A percentile compares a stretch with the other conserved stretches of the same genome.
Conservation (phyloP, 1,140 invertebrate genomes). For the Mactra quadrangularis region DNA sequence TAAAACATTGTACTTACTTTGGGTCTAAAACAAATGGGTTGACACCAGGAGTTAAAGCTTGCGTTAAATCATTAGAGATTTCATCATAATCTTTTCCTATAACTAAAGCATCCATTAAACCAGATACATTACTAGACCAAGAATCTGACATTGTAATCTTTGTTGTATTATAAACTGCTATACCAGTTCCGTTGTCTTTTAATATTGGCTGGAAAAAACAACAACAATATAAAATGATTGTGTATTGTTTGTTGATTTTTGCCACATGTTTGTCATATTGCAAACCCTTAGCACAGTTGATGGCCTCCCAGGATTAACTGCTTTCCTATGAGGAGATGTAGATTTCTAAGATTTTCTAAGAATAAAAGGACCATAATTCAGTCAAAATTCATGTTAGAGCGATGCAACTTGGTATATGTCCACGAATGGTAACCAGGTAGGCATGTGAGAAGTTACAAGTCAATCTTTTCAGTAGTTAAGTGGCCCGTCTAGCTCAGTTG, state of each 20-base stretch:
- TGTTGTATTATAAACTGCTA: conserved; percentile 16
- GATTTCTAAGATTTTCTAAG: background rate
- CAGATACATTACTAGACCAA: background rate
- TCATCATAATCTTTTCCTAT: conserved; percentile 6
- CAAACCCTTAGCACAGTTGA: background rate
- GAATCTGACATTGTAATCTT: background rate
- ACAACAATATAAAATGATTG: background rate
- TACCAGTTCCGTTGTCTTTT: conserved; percentile 6
- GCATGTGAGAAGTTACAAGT: too few species aligned
- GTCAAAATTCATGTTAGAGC: background rate
- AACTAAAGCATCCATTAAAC: conserved; percentile 11
- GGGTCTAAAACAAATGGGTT: conserved; percentile 33
- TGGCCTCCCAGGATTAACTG: background rate
- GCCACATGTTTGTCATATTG: background rate
- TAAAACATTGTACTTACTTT: too few species aligned
- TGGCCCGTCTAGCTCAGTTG: too few species aligned
- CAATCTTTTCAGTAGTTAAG: too few species aligned
- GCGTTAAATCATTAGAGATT: background rate
- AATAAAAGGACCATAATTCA: background rate
- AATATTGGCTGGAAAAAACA: conserved; percentile 18
- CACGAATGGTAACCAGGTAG: too few species aligned
- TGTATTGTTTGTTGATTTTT: background rate
- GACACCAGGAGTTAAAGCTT: conserved; percentile 13
- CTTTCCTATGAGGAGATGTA: background rate
- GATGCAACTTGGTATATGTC: too few species aligned